phyloP scores from a whole-genome alignment of 2,113 vertebrate species.

The Bos javanicus region DNA sequence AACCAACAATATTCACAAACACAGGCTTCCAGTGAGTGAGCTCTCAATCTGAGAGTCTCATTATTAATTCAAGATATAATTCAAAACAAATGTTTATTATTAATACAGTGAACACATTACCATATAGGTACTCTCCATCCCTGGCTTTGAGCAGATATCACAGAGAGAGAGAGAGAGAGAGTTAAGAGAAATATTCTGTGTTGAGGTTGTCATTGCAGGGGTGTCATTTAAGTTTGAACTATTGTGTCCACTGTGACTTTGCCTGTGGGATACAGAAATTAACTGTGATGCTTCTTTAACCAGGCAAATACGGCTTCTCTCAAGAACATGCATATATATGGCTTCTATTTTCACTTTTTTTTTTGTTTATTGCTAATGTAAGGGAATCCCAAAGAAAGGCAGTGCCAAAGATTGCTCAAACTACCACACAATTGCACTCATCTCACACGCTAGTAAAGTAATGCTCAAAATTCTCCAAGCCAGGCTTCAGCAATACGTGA shows the following conservation, averaged over 20 bases:
- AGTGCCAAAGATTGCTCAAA: no score
- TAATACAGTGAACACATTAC: conserved; percentile 27
- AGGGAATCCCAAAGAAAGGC: neutral
- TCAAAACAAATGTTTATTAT: conserved; percentile 48
- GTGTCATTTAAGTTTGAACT: neutral
- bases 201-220: neutral
- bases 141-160: neutral
- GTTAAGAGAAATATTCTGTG: neutral
- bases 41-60: neutral
- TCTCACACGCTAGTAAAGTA: no score
- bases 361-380: neutral
- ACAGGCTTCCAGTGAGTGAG: neutral
- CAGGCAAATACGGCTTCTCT: neutral
- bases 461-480: no score
- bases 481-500: no score
- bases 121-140: neutral
- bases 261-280: neutral
- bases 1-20: conserved; percentile 15
- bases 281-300: neutral
- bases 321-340: neutral
- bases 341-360: neutral
- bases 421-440: no score
- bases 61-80: conserved; percentile 40
- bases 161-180: neutral
- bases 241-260: neutral